Conservation (phyloP, 2,888 invertebrate species). For the Neoaliturus tenellus region DNA sequence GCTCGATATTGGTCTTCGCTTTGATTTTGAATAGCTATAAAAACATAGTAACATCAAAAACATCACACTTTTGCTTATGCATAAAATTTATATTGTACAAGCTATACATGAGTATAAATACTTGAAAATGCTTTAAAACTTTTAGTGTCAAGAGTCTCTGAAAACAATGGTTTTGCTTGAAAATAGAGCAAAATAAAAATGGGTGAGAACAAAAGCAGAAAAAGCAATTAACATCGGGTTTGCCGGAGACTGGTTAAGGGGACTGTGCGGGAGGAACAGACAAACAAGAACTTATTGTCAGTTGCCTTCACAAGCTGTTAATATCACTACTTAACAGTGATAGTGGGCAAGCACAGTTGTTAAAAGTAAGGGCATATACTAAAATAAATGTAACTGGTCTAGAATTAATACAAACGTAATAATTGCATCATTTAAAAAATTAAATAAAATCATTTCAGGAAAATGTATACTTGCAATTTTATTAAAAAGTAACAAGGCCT, state of each 20-base stretch:
- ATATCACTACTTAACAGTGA: no score
- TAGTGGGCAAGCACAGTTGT: no score
- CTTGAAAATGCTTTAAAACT: not conserved
- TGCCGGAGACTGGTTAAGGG: slow-evolving; percentile 53
- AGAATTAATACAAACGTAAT: no score
- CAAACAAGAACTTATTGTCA: slow-evolving; percentile 47
- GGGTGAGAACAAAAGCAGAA: slow-evolving; percentile 35
- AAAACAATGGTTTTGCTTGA: not conserved
- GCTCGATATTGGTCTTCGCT: slow-evolving; percentile 19
- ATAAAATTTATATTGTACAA: slow-evolving; percentile 2
- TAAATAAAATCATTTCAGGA: no score
- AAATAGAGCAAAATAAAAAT: not conserved
- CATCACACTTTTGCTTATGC: not conserved
- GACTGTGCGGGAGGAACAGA: slow-evolving; percentile 34
- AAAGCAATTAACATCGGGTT: slow-evolving; percentile 53
- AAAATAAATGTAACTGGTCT: no score
- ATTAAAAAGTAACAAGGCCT: no score
- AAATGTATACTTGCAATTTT: no score
- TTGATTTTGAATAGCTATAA: not conserved
- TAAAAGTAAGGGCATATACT: no score
- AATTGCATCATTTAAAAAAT: no score
- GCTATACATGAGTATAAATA: not conserved
- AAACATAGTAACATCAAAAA: not conserved
- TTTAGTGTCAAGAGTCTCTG: not conserved
- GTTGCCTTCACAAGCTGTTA: slow-evolving; percentile 13